These are phyloP conservation scores for Leptinotarsa haldemani DNA, from an alignment of 2,888 invertebrate species.

Conservation along the genomic window DNA sequence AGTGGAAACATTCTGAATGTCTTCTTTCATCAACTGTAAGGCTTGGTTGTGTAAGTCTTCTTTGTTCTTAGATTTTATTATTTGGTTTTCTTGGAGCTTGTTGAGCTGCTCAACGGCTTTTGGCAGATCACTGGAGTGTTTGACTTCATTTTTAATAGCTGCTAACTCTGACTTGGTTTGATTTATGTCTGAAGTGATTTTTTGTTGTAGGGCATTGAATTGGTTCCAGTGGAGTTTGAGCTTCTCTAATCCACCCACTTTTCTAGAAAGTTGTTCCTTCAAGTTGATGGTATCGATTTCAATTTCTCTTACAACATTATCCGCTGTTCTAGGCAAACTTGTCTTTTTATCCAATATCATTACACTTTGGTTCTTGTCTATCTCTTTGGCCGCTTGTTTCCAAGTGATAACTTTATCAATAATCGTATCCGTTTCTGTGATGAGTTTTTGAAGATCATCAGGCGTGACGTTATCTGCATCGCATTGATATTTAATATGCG, in stretches of 20 bases:
- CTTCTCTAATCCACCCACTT: slow-evolving; percentile 76
- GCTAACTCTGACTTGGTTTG: slow-evolving; percentile 70
- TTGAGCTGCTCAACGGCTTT: slow-evolving; percentile 69
- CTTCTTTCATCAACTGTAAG: slow-evolving; percentile 81
- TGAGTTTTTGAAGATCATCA: slow-evolving; percentile 77
- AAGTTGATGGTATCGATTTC: slow-evolving; percentile 78
- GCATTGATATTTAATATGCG: slow-evolving; percentile 83
- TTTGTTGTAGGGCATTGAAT: slow-evolving; percentile 78
- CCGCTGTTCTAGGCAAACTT: slow-evolving; percentile 79
- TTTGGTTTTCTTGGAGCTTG: slow-evolving; percentile 68
- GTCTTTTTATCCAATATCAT: slow-evolving; percentile 78
- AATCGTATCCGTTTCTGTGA: slow-evolving; percentile 77
- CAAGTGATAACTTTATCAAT: slow-evolving; percentile 76
- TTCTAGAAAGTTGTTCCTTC: slow-evolving; percentile 75
- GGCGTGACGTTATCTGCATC: slow-evolving; percentile 80
- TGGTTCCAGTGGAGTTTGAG: slow-evolving; percentile 82
- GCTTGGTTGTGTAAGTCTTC: slow-evolving; percentile 84
- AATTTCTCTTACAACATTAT: slow-evolving; percentile 77
- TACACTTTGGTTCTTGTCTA: slow-evolving; percentile 77
- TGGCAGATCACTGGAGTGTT: slow-evolving; percentile 67
- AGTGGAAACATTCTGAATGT: slow-evolving; percentile 81
- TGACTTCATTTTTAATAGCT: slow-evolving; percentile 69
- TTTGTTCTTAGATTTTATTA: slow-evolving; percentile 73
- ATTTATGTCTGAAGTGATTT: slow-evolving; percentile 75
- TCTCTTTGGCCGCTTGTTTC: slow-evolving; percentile 76